phyloP scores from a whole-genome alignment of 2,113 vertebrate genomes.

The Chaetodon auriga region DNA sequence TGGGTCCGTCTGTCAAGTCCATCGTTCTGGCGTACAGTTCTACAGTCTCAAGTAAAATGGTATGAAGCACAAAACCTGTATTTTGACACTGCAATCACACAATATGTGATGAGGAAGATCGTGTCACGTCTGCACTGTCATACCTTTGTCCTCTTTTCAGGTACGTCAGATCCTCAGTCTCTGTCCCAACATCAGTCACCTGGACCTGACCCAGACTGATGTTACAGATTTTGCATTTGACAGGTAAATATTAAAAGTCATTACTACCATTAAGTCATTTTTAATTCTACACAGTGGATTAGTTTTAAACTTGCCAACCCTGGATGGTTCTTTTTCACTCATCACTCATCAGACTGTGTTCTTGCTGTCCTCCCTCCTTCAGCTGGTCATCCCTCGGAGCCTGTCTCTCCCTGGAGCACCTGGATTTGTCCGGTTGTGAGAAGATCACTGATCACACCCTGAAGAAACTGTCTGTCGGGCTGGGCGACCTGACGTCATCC shows the following conservation, averaged over 20 bases:
- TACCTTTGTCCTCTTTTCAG: slow-evolving; percentile 75
- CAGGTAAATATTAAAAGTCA: slow-evolving; percentile 67
- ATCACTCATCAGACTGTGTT: background rate
- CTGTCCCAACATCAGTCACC: slow-evolving; percentile 92
- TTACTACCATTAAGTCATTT: background rate
- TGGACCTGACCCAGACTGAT: slow-evolving; percentile 96
- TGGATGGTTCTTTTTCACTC: background rate
- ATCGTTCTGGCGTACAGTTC: slow-evolving; percentile 95
- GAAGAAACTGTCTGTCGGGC: slow-evolving; percentile 90
- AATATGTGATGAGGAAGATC: background rate
- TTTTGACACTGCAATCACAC: background rate
- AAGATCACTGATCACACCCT: slow-evolving; percentile 92
- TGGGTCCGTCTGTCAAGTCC: slow-evolving; percentile 92
- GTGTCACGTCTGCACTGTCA: background rate
- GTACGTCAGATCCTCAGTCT: slow-evolving; percentile 94
- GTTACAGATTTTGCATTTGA: slow-evolving; percentile 88
- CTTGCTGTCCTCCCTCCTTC: slow-evolving; percentile 21
- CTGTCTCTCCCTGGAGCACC: slow-evolving; percentile 89
- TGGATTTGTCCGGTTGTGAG: slow-evolving; percentile 97
- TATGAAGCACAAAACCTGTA: slow-evolving; percentile 68
- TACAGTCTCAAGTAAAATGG: slow-evolving; percentile 97
- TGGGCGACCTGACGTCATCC: slow-evolving; percentile 86
- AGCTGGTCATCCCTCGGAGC: slow-evolving; percentile 91
- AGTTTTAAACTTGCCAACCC: too few species aligned
- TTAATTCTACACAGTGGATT: background rate